phyloP scores from a whole-genome alignment of 2,797 vertebrate species.

The Iguana delicatissima region DNA sequence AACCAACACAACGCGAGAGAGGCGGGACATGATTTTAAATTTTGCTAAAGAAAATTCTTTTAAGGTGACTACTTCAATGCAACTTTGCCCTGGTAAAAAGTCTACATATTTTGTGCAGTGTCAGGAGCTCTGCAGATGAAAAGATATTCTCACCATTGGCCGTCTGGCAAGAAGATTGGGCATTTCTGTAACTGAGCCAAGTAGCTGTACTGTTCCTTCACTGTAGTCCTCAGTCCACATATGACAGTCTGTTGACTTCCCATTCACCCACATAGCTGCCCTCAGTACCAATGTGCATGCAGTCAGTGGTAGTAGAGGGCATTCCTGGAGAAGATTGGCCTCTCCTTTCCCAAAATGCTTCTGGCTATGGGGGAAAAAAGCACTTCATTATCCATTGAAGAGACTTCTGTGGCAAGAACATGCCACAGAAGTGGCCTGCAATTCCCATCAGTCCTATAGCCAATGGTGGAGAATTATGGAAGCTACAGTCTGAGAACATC shows the following conservation, averaged over 20 bases:
- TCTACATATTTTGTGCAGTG: not conserved
- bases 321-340: not conserved
- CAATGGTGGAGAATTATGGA: too few species aligned
- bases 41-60: constrained; percentile 92
- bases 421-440: too few species aligned
- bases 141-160: not conserved
- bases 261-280: not conserved
- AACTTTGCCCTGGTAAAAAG: not conserved
- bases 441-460: too few species aligned
- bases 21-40: constrained; percentile 91
- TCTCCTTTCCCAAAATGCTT: not conserved
- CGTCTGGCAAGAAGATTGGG: not conserved
- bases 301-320: not conserved
- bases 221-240: not conserved
- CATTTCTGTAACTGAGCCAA: not conserved
- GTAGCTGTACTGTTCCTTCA: not conserved
- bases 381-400: not conserved
- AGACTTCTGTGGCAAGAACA: not conserved
- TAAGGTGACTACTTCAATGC: constrained; percentile 82
- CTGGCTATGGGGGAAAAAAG: not conserved
- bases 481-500: too few species aligned
- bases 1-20: constrained; percentile 96
- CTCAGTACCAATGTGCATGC: not conserved
- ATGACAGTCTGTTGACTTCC: not conserved
- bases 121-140: not conserved